Conservation (phyloP, 1,140 invertebrate species). For the Steinernema feltiae region DNA sequence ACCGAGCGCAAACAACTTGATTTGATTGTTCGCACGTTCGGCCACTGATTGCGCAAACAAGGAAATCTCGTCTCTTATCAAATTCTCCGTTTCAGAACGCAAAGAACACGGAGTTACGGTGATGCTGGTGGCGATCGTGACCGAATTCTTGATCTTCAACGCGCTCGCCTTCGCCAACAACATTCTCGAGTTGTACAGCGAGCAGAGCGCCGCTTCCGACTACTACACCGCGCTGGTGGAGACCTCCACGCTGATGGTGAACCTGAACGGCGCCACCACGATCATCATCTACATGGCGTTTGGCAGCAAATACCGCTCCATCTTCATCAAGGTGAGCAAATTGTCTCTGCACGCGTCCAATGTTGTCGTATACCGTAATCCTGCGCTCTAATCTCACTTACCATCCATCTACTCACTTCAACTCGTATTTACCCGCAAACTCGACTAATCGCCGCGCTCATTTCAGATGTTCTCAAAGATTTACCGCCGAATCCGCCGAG, state of each 20-base stretch:
- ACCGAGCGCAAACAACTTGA: background rate
- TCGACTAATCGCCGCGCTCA: background rate
- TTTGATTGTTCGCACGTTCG: background rate
- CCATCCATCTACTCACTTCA: background rate
- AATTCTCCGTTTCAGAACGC: constrained; percentile 25
- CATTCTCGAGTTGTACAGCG: constrained; percentile 27
- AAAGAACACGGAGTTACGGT: constrained; percentile 29
- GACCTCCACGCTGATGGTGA: constrained; percentile 27
- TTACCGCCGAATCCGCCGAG: background rate
- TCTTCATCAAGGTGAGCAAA: constrained; percentile 1
- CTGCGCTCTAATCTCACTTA: background rate
- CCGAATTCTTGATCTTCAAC: constrained; percentile 32
- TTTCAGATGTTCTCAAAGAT: constrained; percentile 1
- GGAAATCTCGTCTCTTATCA: too few relatives aligned
- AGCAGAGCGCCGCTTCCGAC: background rate
- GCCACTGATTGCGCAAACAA: background rate
- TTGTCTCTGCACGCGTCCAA: too few relatives aligned
- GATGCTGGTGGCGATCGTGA: constrained; percentile 34
- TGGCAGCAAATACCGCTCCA: constrained; percentile 28
- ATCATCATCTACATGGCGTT: constrained; percentile 33
- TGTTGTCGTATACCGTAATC: too few relatives aligned
- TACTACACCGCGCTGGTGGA: constrained; percentile 30
- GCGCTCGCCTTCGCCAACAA: constrained; percentile 34
- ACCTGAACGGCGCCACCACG: constrained; percentile 30
- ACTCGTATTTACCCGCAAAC: background rate